These are phyloP conservation scores for Smutsia temminckii DNA, from an alignment of 2,797 vertebrate genomes.

Conservation along the genomic window DNA sequence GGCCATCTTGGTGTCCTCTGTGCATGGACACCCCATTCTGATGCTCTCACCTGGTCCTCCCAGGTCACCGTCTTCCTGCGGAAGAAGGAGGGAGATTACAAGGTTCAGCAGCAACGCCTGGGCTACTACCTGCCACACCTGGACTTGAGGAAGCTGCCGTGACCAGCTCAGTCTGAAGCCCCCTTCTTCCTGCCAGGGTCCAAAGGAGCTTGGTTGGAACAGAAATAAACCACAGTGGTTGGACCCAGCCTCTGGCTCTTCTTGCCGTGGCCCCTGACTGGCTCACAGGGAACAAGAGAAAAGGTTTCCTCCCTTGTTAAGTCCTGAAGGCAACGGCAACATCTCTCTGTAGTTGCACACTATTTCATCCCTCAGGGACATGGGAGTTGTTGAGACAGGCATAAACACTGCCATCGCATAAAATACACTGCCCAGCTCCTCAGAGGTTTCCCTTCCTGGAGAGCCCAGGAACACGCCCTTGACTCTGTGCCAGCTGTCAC, in stretches of 20 bases:
- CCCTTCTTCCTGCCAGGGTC: neutral
- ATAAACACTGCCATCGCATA: neutral
- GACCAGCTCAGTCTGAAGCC: neutral
- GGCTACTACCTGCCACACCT: conserved; percentile 51
- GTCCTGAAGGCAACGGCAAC: neutral
- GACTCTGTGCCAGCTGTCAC: neutral
- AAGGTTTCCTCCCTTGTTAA: neutral
- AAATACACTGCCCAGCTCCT: neutral
- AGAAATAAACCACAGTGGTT: conserved; percentile 35
- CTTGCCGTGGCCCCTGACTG: neutral
- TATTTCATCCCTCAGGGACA: neutral
- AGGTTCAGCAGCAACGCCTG: neutral
- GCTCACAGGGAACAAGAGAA: neutral
- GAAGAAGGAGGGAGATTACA: conserved; percentile 50
- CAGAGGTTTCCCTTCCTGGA: neutral
- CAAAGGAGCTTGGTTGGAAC: neutral
- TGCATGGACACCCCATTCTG: neutral
- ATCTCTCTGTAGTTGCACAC: neutral
- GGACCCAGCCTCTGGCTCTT: neutral
- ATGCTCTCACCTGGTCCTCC: neutral
- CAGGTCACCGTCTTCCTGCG: conserved; percentile 25
- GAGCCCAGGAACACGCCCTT: neutral
- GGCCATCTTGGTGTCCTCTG: no score
- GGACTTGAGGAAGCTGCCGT: conserved; percentile 35
- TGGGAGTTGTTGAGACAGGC: neutral